A percentile compares a stretch with the other conserved stretches of the same genome.
Evolutionary conservation across 1,140 invertebrate species (phyloP).

Genomic region (Drosophila sturtevanti): DNA sequence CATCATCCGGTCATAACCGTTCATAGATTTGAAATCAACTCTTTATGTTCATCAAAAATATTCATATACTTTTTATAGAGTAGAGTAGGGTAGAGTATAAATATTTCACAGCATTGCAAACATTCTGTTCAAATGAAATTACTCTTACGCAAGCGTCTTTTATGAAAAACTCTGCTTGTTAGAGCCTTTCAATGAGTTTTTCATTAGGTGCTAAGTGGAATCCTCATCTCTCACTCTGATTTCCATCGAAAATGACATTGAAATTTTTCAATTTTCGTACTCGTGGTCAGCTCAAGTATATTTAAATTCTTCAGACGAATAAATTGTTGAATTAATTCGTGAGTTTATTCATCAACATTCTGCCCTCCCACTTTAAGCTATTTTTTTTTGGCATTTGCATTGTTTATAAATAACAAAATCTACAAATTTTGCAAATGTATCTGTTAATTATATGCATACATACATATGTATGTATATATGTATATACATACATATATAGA

Average conservation of each 20-base stretch:
- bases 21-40: too few species aligned
- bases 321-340: constrained; percentile 11
- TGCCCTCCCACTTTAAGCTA: constrained; percentile 5
- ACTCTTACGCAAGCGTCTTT: not conserved
- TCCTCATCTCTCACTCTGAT: not conserved
- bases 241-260: not conserved
- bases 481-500: constrained; percentile 20
- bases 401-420: constrained; percentile 27
- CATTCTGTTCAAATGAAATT: not conserved
- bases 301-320: constrained; percentile 27
- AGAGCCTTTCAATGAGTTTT: constrained; percentile 42
- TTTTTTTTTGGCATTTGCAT: not conserved
- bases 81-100: not conserved
- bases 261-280: not conserved
- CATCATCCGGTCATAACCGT: too few species aligned
- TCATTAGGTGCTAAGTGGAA: constrained; percentile 56
- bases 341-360: constrained; percentile 12
- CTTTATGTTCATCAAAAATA: not conserved
- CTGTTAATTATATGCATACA: constrained; percentile 45
- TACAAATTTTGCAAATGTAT: constrained; percentile 42
- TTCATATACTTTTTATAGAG: not conserved
- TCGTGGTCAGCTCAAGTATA: constrained; percentile 7
- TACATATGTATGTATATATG: constrained; percentile 18
- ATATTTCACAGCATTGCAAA: not conserved
- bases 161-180: constrained; percentile 5